Evolutionary conservation across 2,888 invertebrate genomes (phyloP).

Genomic region (Eledona agricola): DNA sequence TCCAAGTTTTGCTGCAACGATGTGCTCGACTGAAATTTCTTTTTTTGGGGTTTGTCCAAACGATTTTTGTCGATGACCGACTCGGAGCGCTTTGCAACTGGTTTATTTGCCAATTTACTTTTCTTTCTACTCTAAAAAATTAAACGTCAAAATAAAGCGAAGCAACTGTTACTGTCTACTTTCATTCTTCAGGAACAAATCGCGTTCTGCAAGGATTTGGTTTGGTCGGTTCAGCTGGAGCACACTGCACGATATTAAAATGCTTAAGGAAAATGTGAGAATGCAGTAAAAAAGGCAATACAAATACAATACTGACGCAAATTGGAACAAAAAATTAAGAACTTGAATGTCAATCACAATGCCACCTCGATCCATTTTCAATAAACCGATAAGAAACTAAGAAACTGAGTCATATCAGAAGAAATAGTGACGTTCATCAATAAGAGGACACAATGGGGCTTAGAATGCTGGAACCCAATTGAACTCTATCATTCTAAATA

Average conservation of each 20-base stretch:
- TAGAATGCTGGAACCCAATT: too few relatives aligned
- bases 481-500: too few relatives aligned
- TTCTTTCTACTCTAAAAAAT: conserved; percentile 27
- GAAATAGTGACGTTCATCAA: too few relatives aligned
- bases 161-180: conserved; percentile 35
- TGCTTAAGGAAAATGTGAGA: neutral
- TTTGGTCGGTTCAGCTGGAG: neutral
- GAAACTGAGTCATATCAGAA: neutral
- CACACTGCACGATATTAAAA: conserved; percentile 1
- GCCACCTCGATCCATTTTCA: conserved; percentile 11
- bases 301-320: conserved; percentile 16
- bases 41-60: conserved; percentile 8
- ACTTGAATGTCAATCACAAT: conserved; percentile 18
- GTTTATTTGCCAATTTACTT: conserved; percentile 11
- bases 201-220: conserved; percentile 3
- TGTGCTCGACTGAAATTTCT: conserved; percentile 14
- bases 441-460: too few relatives aligned
- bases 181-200: conserved; percentile 26
- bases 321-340: conserved; percentile 21
- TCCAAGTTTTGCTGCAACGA: conserved; percentile 22
- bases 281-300: conserved; percentile 7
- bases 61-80: conserved; percentile 4
- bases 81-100: conserved; percentile 15
- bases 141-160: conserved; percentile 32
- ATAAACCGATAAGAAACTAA: neutral